Conservation (phyloP, 2,113 vertebrate species). For the Labeo catla region DNA sequence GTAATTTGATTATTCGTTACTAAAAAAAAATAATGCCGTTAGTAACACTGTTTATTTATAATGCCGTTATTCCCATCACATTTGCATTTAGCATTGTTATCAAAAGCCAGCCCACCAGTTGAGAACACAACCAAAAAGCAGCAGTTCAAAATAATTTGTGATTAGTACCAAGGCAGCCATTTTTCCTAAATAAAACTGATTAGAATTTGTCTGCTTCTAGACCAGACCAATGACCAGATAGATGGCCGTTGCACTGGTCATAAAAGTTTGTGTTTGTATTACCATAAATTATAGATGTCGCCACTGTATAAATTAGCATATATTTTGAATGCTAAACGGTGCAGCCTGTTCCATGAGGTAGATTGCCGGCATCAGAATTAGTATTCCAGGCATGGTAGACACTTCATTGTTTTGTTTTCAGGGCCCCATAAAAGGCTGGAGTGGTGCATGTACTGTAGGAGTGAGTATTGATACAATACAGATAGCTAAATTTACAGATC, state of each 20-base stretch:
- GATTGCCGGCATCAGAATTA: conserved; percentile 48
- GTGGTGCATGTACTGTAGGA: background rate
- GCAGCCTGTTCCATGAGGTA: conserved; percentile 47
- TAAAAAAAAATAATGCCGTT: no score
- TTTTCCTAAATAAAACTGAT: background rate
- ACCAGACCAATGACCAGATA: conserved; percentile 25
- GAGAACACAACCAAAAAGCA: background rate
- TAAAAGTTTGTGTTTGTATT: conserved; percentile 51
- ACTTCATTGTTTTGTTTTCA: conserved; percentile 42
- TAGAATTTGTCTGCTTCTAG: background rate
- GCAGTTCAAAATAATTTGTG: background rate
- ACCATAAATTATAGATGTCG: conserved; percentile 55
- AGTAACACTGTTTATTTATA: no score
- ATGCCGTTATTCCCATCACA: no score
- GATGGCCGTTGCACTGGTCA: conserved; percentile 34
- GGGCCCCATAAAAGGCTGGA: conserved; percentile 27
- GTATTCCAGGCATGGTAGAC: conserved; percentile 58
- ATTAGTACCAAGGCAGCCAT: background rate
- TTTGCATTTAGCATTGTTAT: background rate
- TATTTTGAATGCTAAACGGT: conserved; percentile 54
- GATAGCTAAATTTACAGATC: conserved; percentile 2
- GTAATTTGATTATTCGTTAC: no score
- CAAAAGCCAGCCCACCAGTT: background rate
- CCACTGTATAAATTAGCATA: conserved; percentile 59
- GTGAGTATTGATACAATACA: conserved; percentile 19